Conservation (phyloP, 2,888 invertebrate species). For the Synergus laeviventris region DNA sequence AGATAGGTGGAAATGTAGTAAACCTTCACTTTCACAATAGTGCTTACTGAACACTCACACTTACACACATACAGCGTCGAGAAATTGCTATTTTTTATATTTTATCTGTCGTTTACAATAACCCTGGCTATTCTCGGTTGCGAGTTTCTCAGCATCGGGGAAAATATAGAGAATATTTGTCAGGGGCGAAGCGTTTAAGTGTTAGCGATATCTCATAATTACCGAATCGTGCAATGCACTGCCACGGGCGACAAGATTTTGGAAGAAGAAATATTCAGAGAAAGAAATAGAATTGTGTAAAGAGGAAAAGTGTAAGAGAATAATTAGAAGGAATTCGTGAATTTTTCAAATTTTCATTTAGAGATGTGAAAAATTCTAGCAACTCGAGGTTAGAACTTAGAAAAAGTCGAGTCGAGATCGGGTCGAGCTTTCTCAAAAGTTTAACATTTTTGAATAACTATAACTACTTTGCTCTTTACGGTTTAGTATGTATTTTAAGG, state of each 20-base stretch:
- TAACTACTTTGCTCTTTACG: too few species aligned
- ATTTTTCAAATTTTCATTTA: conserved; percentile 2
- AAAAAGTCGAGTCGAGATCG: too few species aligned
- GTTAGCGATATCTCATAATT: conserved; percentile 56
- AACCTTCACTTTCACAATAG: conserved; percentile 44
- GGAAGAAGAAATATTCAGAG: background rate
- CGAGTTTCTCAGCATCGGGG: background rate
- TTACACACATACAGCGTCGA: conserved; percentile 35
- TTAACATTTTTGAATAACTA: too few species aligned
- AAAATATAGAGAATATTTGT: conserved; percentile 17
- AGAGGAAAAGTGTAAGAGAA: background rate
- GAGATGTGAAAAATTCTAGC: background rate
- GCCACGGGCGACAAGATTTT: conserved; percentile 55
- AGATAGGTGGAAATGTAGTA: conserved; percentile 37
- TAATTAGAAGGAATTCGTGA: background rate
- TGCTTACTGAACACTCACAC: conserved; percentile 33
- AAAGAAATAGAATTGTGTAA: background rate
- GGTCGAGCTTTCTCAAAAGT: too few species aligned
- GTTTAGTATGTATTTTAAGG: too few species aligned
- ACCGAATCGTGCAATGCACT: conserved; percentile 58
- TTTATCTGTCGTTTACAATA: conserved; percentile 48
- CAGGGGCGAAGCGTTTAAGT: conserved; percentile 51
- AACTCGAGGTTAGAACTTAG: too few species aligned
- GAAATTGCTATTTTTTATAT: conserved; percentile 56
- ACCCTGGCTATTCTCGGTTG: conserved; percentile 19